Conservation (phyloP, 2,113 vertebrate species). For the Clupea harengus region DNA sequence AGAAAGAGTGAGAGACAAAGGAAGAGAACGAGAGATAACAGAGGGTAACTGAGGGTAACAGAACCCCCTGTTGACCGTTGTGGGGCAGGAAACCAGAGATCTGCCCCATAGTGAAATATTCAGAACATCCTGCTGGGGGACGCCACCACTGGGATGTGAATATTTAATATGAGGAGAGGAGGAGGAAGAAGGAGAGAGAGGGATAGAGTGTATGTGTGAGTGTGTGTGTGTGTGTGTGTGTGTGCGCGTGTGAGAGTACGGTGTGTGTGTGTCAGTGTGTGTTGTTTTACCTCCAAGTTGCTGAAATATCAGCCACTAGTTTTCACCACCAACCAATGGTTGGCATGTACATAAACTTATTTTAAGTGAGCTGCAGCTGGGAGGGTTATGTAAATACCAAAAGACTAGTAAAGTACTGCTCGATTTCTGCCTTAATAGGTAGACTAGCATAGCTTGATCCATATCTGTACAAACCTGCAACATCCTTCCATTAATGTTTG, state of each 20-base stretch:
- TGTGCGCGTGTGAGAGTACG: neutral
- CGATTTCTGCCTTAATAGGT: too few species aligned
- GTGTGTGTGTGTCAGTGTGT: slow-evolving; percentile 9
- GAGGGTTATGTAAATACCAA: too few species aligned
- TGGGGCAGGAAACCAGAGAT: slow-evolving; percentile 58
- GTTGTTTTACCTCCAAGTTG: too few species aligned
- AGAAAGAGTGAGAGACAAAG: neutral
- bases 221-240: slow-evolving; percentile 16
- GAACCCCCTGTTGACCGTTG: slow-evolving; percentile 35
- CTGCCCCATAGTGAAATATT: slow-evolving; percentile 61
- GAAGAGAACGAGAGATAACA: neutral
- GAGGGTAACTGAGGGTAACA: slow-evolving; percentile 42
- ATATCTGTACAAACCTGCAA: too few species aligned
- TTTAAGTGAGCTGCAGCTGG: too few species aligned
- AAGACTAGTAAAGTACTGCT: too few species aligned
- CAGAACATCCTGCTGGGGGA: slow-evolving; percentile 43
- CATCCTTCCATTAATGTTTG: too few species aligned
- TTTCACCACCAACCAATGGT: too few species aligned
- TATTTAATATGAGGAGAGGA: slow-evolving; percentile 61
- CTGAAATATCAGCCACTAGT: too few species aligned
- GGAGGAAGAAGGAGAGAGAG: neutral
- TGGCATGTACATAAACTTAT: too few species aligned
- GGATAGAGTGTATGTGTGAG: neutral
- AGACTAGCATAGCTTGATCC: too few species aligned
- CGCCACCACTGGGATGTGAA: slow-evolving; percentile 54